Base-by-base conservation (phyloP, 2,113 vertebrate genomes). In the Junco hyemalis region DNA sequence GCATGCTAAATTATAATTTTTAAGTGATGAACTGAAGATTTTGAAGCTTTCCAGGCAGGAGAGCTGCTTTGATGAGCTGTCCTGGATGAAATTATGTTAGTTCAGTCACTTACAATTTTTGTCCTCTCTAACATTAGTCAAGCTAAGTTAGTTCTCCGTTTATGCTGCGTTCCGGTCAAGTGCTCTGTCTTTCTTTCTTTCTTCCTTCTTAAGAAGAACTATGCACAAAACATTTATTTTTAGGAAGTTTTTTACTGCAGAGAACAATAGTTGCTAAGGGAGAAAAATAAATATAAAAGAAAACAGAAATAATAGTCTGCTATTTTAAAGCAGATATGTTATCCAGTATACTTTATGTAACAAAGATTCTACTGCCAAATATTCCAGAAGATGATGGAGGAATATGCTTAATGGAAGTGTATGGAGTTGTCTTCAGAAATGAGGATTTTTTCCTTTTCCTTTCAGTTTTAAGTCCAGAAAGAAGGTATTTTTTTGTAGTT, bases 151-250 rank as follows among this genome's bases (percentile, higher is more conserved):
- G 7, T 54, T 83, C 42, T 88, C 21, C 25, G 19, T 81, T 89
- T 68, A 33, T 69, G 24, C 65, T 3, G 0, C 0, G 0, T 91
- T 88, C 47, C n/a, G 50, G 20, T 72, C 48, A 47, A 85, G 40
- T 2, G 1, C 14, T 12, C 14, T 0, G 0, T 66, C 59, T 60
- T 59, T 68, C 1, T 82, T 87, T 81, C 38, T 76, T 88, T 72
- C 36, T 83, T 95, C 57, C 74, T 87, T 74, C 74, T 94, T 72
- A 22, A 85, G 70, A 47, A 63, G n/a, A 95, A n/a, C 73, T 91
- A 22, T 91, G 31, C 36, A 47, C 19, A 71, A 83, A 89, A 74
- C 11, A 35, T 76, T 63, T 92, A 38, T 60, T 86, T 59, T 68
- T 70, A 61, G 33, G 22, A 80, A 35, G 6, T 50, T 64, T 93